Evolutionary conservation across 2,113 vertebrate species (phyloP).

Genomic region (Cyprinodon brontotheroides): DNA sequence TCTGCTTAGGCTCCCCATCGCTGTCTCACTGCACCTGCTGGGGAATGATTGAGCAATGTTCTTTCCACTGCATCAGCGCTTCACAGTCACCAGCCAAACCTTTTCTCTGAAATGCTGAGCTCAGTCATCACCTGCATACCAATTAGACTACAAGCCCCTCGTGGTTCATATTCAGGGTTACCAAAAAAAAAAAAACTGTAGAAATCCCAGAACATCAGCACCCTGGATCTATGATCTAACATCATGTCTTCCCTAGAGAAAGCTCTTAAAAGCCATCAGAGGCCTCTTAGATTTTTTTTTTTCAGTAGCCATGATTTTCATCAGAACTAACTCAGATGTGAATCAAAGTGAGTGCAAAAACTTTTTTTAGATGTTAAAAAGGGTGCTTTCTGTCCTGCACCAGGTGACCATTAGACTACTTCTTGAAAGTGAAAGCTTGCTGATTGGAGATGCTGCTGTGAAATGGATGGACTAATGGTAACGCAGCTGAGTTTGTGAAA

Average conservation of each 20-base stretch:
- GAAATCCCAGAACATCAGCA: conserved; percentile 43
- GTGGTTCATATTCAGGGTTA: conserved; percentile 37
- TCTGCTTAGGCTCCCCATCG: conserved; percentile 23
- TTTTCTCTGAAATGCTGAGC: conserved; percentile 22
- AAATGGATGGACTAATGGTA: conserved; percentile 42
- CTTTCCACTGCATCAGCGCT: conserved; percentile 9
- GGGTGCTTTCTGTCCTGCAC: conserved; percentile 27
- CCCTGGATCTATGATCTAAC: conserved; percentile 33
- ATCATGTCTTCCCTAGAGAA: conserved; percentile 26
- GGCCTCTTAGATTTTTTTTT: neutral
- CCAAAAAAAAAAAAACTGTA: conserved; percentile 17
- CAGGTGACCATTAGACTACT: conserved; percentile 34
- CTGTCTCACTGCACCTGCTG: conserved; percentile 39
- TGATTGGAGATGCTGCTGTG: conserved; percentile 66
- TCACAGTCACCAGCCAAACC: conserved; percentile 2
- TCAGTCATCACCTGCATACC: conserved; percentile 57
- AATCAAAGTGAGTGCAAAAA: neutral
- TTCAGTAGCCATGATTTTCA: conserved; percentile 33
- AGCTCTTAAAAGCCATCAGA: conserved; percentile 35
- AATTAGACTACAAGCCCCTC: conserved; percentile 46
- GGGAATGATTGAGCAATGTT: conserved; percentile 54
- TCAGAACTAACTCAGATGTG: conserved; percentile 41
- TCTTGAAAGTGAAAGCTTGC: conserved; percentile 61
- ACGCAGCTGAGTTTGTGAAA: conserved; percentile 55
- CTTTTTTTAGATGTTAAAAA: neutral